Evolutionary conservation across 2,888 invertebrate genomes (phyloP).

Genomic region (Dicycla oo): DNA sequence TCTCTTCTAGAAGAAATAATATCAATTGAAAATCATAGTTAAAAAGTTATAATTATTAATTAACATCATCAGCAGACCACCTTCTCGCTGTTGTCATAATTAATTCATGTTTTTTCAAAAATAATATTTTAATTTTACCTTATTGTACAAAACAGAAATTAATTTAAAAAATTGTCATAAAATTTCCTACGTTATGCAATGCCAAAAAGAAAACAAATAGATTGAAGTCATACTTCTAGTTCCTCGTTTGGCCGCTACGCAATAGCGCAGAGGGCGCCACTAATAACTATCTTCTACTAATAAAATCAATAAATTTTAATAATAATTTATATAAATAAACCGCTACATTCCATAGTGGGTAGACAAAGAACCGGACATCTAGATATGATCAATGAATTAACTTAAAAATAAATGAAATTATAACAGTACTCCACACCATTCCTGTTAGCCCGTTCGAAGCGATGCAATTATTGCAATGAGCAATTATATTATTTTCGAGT

Average conservation of each 20-base stretch:
- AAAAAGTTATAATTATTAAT: background rate
- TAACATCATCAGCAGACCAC: background rate
- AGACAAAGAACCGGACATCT: constrained; percentile 61
- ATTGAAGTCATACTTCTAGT: constrained; percentile 10
- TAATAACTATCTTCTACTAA: background rate
- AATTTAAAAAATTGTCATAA: too few species aligned
- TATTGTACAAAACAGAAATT: background rate
- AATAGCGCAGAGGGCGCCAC: constrained; percentile 8
- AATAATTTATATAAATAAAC: constrained; percentile 17
- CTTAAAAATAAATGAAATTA: constrained; percentile 45
- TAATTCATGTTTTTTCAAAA: background rate
- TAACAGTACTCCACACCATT: constrained; percentile 40
- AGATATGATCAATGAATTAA: constrained; percentile 42
- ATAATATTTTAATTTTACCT: background rate
- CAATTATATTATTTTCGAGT: constrained; percentile 27
- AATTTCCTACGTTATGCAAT: too few species aligned
- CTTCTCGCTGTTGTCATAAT: too few species aligned
- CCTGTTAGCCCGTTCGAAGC: constrained; percentile 30
- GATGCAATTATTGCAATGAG: constrained; percentile 39
- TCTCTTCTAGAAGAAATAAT: background rate
- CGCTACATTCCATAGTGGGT: constrained; percentile 42
- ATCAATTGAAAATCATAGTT: background rate
- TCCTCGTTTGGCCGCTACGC: background rate
- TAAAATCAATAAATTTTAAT: background rate
- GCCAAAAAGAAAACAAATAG: too few species aligned